Evolutionary conservation across 2,113 vertebrate species (phyloP).

Genomic region (Microtus richardsoni): DNA sequence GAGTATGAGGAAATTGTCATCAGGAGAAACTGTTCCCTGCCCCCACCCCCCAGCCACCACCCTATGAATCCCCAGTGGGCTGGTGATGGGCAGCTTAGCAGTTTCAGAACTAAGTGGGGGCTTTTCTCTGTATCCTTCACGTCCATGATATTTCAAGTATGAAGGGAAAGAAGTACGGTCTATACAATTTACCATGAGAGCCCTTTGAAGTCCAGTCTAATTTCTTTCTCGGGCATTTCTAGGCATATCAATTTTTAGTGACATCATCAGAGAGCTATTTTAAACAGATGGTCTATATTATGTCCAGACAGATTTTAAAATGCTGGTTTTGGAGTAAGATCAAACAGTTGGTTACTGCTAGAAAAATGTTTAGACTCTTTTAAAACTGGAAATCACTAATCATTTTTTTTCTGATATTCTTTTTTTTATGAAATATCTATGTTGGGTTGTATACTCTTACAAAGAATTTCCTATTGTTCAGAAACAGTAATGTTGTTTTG

Average conservation of each 20-base stretch:
- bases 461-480: background rate
- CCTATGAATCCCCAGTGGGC: background rate
- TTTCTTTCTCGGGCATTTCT: conserved; percentile 55
- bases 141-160: conserved; percentile 14
- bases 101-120: background rate
- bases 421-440: conserved; percentile 36
- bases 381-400: conserved; percentile 25
- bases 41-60: too few relatives aligned
- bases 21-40: background rate
- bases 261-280: conserved; percentile 54
- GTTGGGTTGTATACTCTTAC: background rate
- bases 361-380: conserved; percentile 34
- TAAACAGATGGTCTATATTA: conserved; percentile 55
- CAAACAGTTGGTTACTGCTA: conserved; percentile 34
- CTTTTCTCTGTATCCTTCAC: conserved; percentile 1
- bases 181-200: background rate
- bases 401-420: conserved; percentile 10
- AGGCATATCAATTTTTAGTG: conserved; percentile 46
- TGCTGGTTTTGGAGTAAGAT: conserved; percentile 41
- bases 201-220: conserved; percentile 46
- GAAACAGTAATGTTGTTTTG: background rate
- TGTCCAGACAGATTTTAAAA: conserved; percentile 40
- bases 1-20: background rate
- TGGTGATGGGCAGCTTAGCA: background rate
- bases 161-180: conserved; percentile 38